These are phyloP conservation scores for Diabrotica virgifera DNA, from an alignment of 1,140 invertebrate species.

Conservation along the genomic window DNA sequence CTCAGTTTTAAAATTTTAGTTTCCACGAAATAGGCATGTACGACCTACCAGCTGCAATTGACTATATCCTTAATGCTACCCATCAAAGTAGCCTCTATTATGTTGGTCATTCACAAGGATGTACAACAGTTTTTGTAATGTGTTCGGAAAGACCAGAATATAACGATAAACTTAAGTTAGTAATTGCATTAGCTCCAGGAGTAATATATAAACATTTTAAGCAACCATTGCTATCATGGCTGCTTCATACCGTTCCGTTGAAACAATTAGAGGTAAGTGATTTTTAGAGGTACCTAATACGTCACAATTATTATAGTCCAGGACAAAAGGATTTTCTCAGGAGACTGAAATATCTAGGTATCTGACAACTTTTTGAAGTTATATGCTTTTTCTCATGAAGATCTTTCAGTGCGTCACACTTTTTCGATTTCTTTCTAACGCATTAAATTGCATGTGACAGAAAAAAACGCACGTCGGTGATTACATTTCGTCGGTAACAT, in stretches of 20 bases:
- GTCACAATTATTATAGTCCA: too few species aligned
- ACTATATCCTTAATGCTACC: slow-evolving; percentile 56
- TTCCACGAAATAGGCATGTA: slow-evolving; percentile 50
- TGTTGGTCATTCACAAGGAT: slow-evolving; percentile 62
- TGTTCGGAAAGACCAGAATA: slow-evolving; percentile 53
- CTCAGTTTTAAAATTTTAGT: slow-evolving; percentile 16
- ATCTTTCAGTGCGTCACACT: too few species aligned
- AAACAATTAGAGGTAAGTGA: not conserved
- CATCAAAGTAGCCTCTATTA: slow-evolving; percentile 53
- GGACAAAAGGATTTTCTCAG: too few species aligned
- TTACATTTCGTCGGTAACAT: too few species aligned
- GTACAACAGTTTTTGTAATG: slow-evolving; percentile 50
- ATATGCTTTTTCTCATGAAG: too few species aligned
- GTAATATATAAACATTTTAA: slow-evolving; percentile 23
- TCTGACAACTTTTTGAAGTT: too few species aligned
- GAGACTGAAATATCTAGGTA: too few species aligned
- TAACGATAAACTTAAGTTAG: slow-evolving; percentile 52
- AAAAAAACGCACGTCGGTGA: too few species aligned
- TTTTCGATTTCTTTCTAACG: too few species aligned
- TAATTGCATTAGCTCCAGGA: slow-evolving; percentile 57
- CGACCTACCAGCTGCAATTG: slow-evolving; percentile 59
- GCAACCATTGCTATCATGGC: not conserved
- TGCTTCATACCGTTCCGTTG: not conserved
- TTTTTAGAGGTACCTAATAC: too few species aligned
- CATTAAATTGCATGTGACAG: too few species aligned